Conservation (phyloP, 2,113 vertebrate species). For the Acrocephalus kingi region DNA sequence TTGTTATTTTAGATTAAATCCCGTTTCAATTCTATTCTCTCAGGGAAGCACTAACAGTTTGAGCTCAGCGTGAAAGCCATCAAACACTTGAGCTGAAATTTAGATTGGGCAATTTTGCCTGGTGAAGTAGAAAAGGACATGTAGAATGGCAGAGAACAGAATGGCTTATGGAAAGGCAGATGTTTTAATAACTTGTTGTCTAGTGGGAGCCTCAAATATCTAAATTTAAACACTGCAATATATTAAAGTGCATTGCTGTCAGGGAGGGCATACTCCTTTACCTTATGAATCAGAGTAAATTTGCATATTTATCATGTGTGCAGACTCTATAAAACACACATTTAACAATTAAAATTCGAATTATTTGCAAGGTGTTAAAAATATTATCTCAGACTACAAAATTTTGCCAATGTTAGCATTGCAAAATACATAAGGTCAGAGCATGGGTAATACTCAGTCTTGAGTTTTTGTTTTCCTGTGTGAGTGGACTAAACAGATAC, state of each 20-base stretch:
- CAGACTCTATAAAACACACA: not conserved
- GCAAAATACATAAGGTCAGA: not conserved
- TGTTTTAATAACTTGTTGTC: constrained; percentile 82
- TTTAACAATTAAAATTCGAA: not conserved
- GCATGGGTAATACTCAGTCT: not conserved
- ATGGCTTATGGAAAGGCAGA: constrained; percentile 79
- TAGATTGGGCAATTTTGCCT: constrained; percentile 86
- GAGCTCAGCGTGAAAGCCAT: constrained; percentile 85
- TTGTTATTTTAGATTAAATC: constrained; percentile 85
- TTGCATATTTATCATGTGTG: not conserved
- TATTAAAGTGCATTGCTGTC: constrained; percentile 35
- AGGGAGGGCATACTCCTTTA: not conserved
- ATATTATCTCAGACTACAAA: not conserved
- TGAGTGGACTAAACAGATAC: not conserved
- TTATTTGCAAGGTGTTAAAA: not conserved
- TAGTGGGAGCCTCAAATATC: constrained; percentile 67
- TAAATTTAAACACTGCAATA: constrained; percentile 71
- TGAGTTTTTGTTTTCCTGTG: not conserved
- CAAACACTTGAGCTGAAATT: constrained; percentile 88
- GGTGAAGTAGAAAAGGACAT: constrained; percentile 83
- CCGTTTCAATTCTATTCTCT: constrained; percentile 83
- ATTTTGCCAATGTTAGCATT: not conserved
- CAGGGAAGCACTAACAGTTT: constrained; percentile 84
- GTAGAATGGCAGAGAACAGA: constrained; percentile 76
- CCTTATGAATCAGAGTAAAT: not conserved